Conservation (phyloP, 1,140 invertebrate species). For the Onthophagus taurus region DNA sequence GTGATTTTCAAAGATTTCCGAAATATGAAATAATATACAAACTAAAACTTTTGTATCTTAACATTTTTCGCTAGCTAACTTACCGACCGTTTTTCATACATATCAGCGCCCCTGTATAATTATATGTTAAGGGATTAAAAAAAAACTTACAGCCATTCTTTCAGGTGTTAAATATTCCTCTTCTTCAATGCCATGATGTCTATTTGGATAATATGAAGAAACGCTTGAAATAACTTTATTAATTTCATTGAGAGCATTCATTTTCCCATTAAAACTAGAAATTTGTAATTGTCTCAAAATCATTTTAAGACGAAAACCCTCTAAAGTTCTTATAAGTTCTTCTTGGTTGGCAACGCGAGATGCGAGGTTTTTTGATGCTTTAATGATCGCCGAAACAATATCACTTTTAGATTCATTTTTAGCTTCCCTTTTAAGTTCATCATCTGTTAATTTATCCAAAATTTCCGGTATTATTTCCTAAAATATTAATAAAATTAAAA, state of each 20-base stretch:
- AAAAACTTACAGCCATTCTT: constrained; percentile 74
- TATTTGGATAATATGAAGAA: constrained; percentile 73
- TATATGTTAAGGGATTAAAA: constrained; percentile 1
- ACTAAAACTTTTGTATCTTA: too few species aligned
- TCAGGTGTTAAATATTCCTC: constrained; percentile 92
- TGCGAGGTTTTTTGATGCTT: constrained; percentile 81
- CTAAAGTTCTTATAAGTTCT: constrained; percentile 77
- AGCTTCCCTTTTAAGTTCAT: constrained; percentile 93
- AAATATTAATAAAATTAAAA: constrained; percentile 19
- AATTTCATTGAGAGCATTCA: constrained; percentile 98
- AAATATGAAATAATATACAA: too few species aligned
- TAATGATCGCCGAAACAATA: constrained; percentile 81
- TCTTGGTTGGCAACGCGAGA: constrained; percentile 69
- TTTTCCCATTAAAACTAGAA: constrained; percentile 97
- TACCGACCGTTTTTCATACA: too few species aligned
- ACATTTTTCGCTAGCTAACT: too few species aligned
- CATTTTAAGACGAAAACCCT: constrained; percentile 95
- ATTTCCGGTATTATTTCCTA: constrained; percentile 86
- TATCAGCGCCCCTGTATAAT: too few species aligned
- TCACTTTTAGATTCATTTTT: constrained; percentile 94
- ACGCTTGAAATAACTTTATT: constrained; percentile 94
- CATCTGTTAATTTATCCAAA: constrained; percentile 91
- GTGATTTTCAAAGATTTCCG: too few species aligned
- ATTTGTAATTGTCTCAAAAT: constrained; percentile 90
- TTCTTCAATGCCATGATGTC: constrained; percentile 60